Evolutionary conservation across 2,888 invertebrate genomes (phyloP), one percentile per base, ranked within the genome.

Genomic region (Drosophila stalkeri): DNA sequence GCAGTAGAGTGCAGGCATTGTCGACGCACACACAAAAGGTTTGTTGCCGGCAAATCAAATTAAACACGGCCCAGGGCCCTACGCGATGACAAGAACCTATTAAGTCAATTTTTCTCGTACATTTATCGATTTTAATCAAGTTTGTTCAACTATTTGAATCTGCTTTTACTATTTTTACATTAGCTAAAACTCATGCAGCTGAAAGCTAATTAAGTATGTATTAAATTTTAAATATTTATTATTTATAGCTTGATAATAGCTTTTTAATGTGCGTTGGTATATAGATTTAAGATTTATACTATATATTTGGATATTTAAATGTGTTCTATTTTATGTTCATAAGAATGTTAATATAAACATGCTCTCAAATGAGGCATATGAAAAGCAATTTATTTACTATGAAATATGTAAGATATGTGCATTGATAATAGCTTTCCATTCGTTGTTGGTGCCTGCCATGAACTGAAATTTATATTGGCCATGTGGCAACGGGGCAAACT

Each of bases 401-500:
- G 57, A 52, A 2, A 31, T 16, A 18, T 43, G 20, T 2, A 23
- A 23, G 4, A 57, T 9, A 31, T 64, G 64, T 7, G 31, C 0
- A 14, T 31, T 37, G 7, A 75, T 1, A 14, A 18, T 35, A 1
- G 12, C 9, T 27, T 47, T 64, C 72, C 66, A 75, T 1, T 46
- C 18, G 5, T 69, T 66, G 31, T 75, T 33, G 6, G 59, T 62
- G 7, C n/a, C 44, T 0, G 33, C 54, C 47, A 20, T 41, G 2
- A 73, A 0, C 9, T 72, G 52, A 8, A 69, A 5, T 52, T 65
- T 75, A 31, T 79, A 79, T 3, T 79, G 62, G 2, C 72, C 79
- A 1, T 57, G 12, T 6, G 79, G 75, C 33, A 79, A 1, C 1
- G 72, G 69, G 7, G 63, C 9, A 1, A 39, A 56, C 18, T n/a